These are phyloP conservation scores for Lordiphosa mommai DNA, from an alignment of 1,140 invertebrate genomes.

Conservation along the genomic window DNA sequence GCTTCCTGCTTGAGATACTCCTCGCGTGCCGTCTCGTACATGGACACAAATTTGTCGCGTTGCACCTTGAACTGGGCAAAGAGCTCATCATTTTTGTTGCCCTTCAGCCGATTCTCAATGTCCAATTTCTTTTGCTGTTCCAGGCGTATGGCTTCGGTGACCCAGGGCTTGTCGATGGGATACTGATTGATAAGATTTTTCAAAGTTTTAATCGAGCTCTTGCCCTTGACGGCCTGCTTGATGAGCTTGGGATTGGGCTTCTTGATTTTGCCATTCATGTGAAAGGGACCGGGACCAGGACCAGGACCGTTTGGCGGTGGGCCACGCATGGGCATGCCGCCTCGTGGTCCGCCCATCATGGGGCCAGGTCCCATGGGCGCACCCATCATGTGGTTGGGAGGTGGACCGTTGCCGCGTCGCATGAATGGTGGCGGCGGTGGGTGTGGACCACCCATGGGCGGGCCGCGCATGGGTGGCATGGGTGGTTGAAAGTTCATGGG, in stretches of 20 bases:
- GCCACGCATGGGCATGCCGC: slow-evolving; percentile 40
- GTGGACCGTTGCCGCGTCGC: slow-evolving; percentile 27
- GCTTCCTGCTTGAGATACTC: slow-evolving; percentile 71
- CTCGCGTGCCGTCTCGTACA: slow-evolving; percentile 69
- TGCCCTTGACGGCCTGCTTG: slow-evolving; percentile 65
- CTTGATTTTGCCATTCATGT: slow-evolving; percentile 60
- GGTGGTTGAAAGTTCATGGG: slow-evolving; percentile 40
- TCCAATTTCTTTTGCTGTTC: slow-evolving; percentile 68
- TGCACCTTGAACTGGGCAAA: slow-evolving; percentile 78
- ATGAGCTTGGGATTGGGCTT: slow-evolving; percentile 65
- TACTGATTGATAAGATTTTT: slow-evolving; percentile 78
- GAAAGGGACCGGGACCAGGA: slow-evolving; percentile 34
- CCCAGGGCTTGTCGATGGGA: slow-evolving; percentile 78
- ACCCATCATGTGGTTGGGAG: slow-evolving; percentile 31
- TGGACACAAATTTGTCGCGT: slow-evolving; percentile 72
- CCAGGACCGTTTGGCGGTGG: slow-evolving; percentile 32
- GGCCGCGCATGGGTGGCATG: slow-evolving; percentile 49
- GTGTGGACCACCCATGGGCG: slow-evolving; percentile 44
- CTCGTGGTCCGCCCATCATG: slow-evolving; percentile 44
- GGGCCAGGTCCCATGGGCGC: slow-evolving; percentile 44
- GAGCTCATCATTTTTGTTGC: slow-evolving; percentile 75
- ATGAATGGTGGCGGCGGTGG: slow-evolving; percentile 54
- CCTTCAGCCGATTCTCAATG: slow-evolving; percentile 76
- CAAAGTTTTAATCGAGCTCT: slow-evolving; percentile 71
- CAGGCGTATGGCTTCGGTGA: slow-evolving; percentile 65